These are phyloP conservation scores for Xenopus laevis DNA, from an alignment of 2,113 vertebrate species.

Conservation along the genomic window DNA sequence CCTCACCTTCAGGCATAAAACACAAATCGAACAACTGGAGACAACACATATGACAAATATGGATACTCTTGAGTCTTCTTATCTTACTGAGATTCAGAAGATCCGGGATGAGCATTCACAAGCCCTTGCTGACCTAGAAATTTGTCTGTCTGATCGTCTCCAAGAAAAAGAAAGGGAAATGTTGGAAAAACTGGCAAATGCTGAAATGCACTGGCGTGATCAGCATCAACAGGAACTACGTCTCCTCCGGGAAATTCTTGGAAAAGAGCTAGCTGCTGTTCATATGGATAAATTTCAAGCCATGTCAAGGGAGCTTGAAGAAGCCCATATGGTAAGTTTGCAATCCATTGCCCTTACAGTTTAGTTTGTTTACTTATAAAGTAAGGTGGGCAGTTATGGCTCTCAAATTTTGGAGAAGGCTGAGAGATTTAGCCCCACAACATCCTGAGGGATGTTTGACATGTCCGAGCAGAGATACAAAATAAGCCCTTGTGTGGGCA, in stretches of 20 bases:
- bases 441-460: too few species aligned
- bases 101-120: conserved; percentile 61
- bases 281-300: conserved; percentile 70
- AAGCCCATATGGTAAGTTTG: conserved; percentile 70
- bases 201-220: conserved; percentile 53
- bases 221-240: conserved; percentile 60
- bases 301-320: conserved; percentile 68
- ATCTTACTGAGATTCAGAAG: conserved; percentile 77
- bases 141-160: conserved; percentile 54
- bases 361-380: too few species aligned
- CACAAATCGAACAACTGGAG: conserved; percentile 71
- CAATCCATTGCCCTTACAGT: too few species aligned
- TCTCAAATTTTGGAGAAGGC: too few species aligned
- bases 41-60: conserved; percentile 72
- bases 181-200: conserved; percentile 49
- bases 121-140: conserved; percentile 63
- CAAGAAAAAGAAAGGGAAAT: conserved; percentile 53
- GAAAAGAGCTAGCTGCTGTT: conserved; percentile 60
- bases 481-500: too few species aligned
- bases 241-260: conserved; percentile 58
- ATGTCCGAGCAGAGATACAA: too few species aligned
- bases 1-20: conserved; percentile 65
- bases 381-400: too few species aligned
- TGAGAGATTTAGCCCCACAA: too few species aligned
- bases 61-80: conserved; percentile 78